Evolutionary conservation across 1,140 invertebrate species (phyloP).

Genomic region (Heliconius melpomene): DNA sequence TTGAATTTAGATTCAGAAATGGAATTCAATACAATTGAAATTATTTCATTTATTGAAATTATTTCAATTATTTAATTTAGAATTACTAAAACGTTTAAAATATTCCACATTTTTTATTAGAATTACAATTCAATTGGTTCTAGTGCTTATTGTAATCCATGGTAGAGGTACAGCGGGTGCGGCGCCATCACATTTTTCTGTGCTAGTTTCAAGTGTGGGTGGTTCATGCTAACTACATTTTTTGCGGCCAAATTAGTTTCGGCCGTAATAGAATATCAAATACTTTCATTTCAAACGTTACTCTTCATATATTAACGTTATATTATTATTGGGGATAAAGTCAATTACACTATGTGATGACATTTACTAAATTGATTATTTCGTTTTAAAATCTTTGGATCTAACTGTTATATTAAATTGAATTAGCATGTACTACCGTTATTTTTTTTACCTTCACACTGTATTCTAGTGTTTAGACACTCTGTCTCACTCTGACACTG

Average conservation of each 20-base stretch:
- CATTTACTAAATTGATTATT: not conserved
- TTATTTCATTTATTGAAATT: too few species aligned
- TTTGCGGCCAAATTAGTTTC: conserved; percentile 54
- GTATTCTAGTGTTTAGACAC: too few species aligned
- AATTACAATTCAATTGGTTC: too few species aligned
- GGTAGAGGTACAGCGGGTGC: conserved; percentile 33
- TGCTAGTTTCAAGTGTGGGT: conserved; percentile 47
- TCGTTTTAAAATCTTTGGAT: not conserved
- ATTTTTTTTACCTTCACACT: not conserved
- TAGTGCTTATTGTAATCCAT: not conserved
- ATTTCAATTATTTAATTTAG: too few species aligned
- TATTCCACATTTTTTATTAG: too few species aligned
- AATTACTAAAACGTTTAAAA: too few species aligned
- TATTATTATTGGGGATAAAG: not conserved
- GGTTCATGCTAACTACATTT: conserved; percentile 52
- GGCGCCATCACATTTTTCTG: conserved; percentile 50
- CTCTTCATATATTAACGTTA: not conserved
- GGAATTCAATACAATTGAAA: too few species aligned
- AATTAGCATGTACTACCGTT: not conserved
- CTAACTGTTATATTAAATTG: not conserved
- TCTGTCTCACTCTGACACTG: too few species aligned
- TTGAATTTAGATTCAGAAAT: too few species aligned
- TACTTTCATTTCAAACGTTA: conserved; percentile 30
- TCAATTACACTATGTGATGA: not conserved
- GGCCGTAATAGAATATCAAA: conserved; percentile 45